Conservation (phyloP, 2,888 invertebrate genomes). For the Limenitis arthemis region DNA sequence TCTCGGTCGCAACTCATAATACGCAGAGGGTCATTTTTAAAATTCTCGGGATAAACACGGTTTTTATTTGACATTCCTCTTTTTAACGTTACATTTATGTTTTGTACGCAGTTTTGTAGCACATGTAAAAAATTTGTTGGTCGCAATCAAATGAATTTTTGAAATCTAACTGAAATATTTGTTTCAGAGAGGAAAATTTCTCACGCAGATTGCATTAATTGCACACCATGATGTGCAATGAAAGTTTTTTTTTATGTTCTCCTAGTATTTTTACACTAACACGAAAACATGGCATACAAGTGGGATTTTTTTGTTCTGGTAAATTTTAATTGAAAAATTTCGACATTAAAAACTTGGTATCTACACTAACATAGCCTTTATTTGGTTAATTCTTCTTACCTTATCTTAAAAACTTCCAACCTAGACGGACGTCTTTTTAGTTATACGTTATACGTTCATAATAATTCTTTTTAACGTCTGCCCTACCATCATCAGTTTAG, state of each 20-base stretch:
- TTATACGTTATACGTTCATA: too few species aligned
- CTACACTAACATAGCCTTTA: too few species aligned
- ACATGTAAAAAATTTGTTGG: constrained; percentile 9
- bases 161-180: constrained; percentile 9
- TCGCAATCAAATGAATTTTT: constrained; percentile 13
- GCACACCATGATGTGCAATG: background rate
- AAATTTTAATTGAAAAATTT: too few species aligned
- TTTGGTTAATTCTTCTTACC: too few species aligned
- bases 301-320: too few species aligned
- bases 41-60: constrained; percentile 13
- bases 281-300: background rate
- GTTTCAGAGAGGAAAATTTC: background rate
- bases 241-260: background rate
- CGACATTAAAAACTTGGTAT: too few species aligned
- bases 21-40: constrained; percentile 7
- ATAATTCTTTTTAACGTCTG: too few species aligned
- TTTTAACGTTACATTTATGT: constrained; percentile 18
- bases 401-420: too few species aligned
- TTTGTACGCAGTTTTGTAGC: constrained; percentile 15
- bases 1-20: constrained; percentile 11
- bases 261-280: background rate
- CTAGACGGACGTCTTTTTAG: too few species aligned
- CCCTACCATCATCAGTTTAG: too few species aligned
- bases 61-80: constrained; percentile 13
- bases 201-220: background rate